Conservation (phyloP, 1,140 invertebrate genomes). For the Phocides pigmalion region DNA sequence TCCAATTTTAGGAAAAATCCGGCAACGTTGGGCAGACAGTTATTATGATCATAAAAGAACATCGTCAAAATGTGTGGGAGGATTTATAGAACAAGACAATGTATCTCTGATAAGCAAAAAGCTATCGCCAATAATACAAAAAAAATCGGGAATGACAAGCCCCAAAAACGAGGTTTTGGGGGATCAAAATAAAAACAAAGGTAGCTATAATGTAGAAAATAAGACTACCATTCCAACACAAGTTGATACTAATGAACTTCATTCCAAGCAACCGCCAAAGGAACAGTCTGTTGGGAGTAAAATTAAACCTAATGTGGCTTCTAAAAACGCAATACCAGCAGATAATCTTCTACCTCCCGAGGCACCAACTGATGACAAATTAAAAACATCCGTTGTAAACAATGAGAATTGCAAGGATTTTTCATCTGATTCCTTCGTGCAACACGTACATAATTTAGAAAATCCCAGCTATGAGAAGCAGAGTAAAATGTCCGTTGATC, state of each 20-base stretch:
- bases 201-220: slow-evolving; percentile 38
- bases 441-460: slow-evolving; percentile 70
- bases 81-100: slow-evolving; percentile 39
- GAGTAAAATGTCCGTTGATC: slow-evolving; percentile 46
- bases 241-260: neutral
- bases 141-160: slow-evolving; percentile 52
- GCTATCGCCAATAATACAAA: slow-evolving; percentile 59
- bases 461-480: slow-evolving; percentile 49
- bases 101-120: slow-evolving; percentile 45
- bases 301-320: slow-evolving; percentile 10
- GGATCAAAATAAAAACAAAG: slow-evolving; percentile 36
- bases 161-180: slow-evolving; percentile 19
- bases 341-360: slow-evolving; percentile 13
- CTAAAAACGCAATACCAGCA: slow-evolving; percentile 12
- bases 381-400: slow-evolving; percentile 6
- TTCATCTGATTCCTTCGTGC: slow-evolving; percentile 64
- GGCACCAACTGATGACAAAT: slow-evolving; percentile 4
- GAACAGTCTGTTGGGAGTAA: neutral
- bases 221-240: slow-evolving; percentile 30
- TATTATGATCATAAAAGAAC: slow-evolving; percentile 53
- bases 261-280: neutral
- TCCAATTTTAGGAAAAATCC: slow-evolving; percentile 40
- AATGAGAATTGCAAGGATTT: slow-evolving; percentile 32
- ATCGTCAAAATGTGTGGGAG: slow-evolving; percentile 61
- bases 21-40: slow-evolving; percentile 13